Evolutionary conservation across 2,797 vertebrate genomes (phyloP).

Genomic region (Bryconaethiops microstoma): DNA sequence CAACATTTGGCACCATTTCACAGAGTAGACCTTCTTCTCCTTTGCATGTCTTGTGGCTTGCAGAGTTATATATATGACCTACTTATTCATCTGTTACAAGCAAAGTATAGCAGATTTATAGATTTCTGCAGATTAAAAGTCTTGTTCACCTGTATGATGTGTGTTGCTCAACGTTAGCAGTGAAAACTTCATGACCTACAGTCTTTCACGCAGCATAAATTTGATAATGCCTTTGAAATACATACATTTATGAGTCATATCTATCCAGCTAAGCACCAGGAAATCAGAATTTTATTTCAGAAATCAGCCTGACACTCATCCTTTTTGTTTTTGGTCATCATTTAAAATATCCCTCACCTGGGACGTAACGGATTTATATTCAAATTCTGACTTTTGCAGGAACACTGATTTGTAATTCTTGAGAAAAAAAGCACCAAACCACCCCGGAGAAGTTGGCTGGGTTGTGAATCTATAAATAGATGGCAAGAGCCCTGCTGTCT

Average conservation of each 20-base stretch:
- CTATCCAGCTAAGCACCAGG: neutral
- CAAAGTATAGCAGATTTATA: neutral
- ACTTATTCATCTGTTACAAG: neutral
- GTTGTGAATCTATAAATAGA: conserved; percentile 74
- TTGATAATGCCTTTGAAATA: conserved; percentile 16
- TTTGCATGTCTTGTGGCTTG: neutral
- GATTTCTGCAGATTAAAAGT: neutral
- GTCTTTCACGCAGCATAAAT: conserved; percentile 6
- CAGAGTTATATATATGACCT: neutral
- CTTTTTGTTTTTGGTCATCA: neutral
- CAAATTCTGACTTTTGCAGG: conserved; percentile 1
- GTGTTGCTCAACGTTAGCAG: neutral
- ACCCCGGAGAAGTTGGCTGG: conserved; percentile 32
- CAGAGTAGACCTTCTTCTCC: neutral
- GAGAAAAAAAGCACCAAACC: neutral
- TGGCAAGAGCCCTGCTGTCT: conserved; percentile 70
- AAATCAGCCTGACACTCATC: neutral
- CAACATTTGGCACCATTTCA: neutral
- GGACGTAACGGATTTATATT: conserved; percentile 2
- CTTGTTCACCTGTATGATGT: conserved; percentile 1
- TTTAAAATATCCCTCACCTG: neutral
- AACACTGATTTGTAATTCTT: neutral
- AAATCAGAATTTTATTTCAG: conserved; percentile 26
- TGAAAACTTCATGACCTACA: neutral
- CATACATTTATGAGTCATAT: conserved; percentile 25